Conservation (phyloP, 2,888 invertebrate genomes). For the Rhogogaster chlorosoma region DNA sequence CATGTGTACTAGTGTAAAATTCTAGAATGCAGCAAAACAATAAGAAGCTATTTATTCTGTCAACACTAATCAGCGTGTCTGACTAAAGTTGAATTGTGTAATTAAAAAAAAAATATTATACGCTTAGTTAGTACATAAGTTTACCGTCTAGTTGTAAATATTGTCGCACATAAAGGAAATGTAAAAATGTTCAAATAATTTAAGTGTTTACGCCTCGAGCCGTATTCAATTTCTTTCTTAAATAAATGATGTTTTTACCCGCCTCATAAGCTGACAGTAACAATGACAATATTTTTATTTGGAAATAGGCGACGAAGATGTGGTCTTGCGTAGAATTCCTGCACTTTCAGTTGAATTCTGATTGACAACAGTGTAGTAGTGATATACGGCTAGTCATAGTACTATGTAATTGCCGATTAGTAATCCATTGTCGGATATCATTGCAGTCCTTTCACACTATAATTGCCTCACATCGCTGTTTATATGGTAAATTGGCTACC, state of each 20-base stretch:
- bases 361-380: background rate
- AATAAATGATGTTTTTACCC: background rate
- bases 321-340: background rate
- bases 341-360: background rate
- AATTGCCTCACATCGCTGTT: background rate
- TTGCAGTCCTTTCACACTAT: background rate
- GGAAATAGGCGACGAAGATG: background rate
- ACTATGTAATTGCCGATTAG: background rate
- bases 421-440: background rate
- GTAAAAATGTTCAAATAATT: background rate
- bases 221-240: background rate
- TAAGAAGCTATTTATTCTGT: background rate
- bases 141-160: background rate
- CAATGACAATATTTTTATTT: background rate
- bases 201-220: background rate
- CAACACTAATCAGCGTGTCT: background rate
- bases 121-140: background rate
- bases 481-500: background rate
- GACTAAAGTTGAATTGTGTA: background rate
- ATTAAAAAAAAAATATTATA: background rate
- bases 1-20: background rate
- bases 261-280: background rate
- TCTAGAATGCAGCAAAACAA: background rate
- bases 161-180: background rate
- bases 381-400: background rate